Percentiles rank a stretch among this genome's conserved stretches.
Evolutionary conservation across 2,888 invertebrate genomes (phyloP).

Genomic region (Parnassius mnemosyne): DNA sequence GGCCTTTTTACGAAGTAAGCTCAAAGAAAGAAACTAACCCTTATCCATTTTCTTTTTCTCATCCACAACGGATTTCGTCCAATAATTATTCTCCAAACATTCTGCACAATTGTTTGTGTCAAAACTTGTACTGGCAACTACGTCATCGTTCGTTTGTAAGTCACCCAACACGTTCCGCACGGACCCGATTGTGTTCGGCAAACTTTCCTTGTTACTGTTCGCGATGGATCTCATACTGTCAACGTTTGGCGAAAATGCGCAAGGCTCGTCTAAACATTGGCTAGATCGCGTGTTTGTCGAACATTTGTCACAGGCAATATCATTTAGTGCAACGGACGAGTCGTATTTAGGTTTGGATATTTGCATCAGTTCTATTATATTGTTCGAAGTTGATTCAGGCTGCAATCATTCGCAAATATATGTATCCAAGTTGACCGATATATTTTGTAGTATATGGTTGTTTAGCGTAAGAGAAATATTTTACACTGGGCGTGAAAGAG

Average conservation of each 20-base stretch:
- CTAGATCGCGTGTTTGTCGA: not conserved
- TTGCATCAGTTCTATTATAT: slow-evolving; percentile 24
- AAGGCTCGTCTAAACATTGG: not conserved
- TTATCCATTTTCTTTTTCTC: not conserved
- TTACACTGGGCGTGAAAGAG: too few relatives aligned
- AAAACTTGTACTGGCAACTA: not conserved
- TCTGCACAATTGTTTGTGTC: slow-evolving; percentile 24
- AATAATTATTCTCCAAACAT: slow-evolving; percentile 21
- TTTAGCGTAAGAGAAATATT: too few relatives aligned
- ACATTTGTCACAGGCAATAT: not conserved
- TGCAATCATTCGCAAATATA: slow-evolving; percentile 2
- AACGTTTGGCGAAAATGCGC: not conserved
- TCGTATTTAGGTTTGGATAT: slow-evolving; percentile 15
- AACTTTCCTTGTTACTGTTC: slow-evolving; percentile 2
- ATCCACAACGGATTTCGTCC: slow-evolving; percentile 6
- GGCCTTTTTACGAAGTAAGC: too few relatives aligned
- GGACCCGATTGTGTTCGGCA: slow-evolving; percentile 4
- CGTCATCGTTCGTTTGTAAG: not conserved
- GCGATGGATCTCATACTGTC: slow-evolving; percentile 1
- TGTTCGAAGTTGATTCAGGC: slow-evolving; percentile 8
- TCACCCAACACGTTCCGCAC: not conserved
- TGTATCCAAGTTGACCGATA: too few relatives aligned
- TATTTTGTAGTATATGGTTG: too few relatives aligned
- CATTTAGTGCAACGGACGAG: not conserved
- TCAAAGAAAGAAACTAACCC: slow-evolving; percentile 5